phyloP scores from a whole-genome alignment of 2,888 invertebrate genomes.

The Hypsopygia costalis region DNA sequence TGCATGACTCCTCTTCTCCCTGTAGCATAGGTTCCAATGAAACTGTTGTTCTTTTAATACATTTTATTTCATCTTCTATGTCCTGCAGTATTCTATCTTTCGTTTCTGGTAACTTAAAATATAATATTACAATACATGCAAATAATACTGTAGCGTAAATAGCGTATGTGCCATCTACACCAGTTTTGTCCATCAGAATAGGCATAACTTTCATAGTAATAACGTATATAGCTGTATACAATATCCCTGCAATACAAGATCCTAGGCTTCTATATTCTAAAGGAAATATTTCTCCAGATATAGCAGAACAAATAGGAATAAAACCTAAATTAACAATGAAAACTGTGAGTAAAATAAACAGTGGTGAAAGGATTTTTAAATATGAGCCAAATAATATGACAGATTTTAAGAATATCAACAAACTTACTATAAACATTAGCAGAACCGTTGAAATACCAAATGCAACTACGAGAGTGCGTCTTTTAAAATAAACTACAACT shows the following conservation, averaged over 20 bases:
- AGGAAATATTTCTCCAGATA: constrained; percentile 41
- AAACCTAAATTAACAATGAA: constrained; percentile 31
- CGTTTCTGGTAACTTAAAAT: constrained; percentile 39
- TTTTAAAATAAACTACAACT: constrained; percentile 27
- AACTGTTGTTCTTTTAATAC: constrained; percentile 7
- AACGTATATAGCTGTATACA: constrained; percentile 31
- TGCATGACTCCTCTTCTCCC: too few species aligned
- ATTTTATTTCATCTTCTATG: constrained; percentile 37
- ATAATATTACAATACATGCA: constrained; percentile 28
- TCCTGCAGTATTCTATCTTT: constrained; percentile 40
- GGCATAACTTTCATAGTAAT: constrained; percentile 36
- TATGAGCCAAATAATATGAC: background rate
- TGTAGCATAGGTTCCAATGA: too few species aligned
- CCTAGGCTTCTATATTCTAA: constrained; percentile 38
- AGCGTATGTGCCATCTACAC: constrained; percentile 31
- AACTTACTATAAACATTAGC: constrained; percentile 31
- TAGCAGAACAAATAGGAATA: constrained; percentile 30
- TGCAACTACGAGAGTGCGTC: constrained; percentile 33
- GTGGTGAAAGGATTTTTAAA: constrained; percentile 15
- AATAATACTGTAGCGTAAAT: constrained; percentile 29
- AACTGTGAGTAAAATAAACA: constrained; percentile 29
- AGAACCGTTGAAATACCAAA: constrained; percentile 25
- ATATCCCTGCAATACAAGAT: constrained; percentile 28
- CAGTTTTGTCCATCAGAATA: constrained; percentile 29
- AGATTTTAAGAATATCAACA: constrained; percentile 26